These are phyloP conservation scores for Gallinago stenura DNA, from an alignment of 2,797 vertebrate species.

Conservation along the genomic window DNA sequence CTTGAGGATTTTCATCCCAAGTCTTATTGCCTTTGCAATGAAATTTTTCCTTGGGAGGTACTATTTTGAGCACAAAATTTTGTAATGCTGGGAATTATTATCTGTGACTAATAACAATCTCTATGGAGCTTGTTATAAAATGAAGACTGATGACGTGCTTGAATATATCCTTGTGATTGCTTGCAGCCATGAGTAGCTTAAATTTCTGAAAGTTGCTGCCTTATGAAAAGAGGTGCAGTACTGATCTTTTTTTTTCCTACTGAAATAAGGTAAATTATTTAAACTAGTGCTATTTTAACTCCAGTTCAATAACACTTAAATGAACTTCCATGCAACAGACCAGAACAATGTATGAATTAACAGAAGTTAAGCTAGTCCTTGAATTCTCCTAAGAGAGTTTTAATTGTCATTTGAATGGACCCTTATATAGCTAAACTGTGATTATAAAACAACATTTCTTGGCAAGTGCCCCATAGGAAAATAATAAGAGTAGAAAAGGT, in stretches of 20 bases:
- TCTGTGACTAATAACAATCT: constrained; percentile 51
- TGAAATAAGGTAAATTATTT: constrained; percentile 18
- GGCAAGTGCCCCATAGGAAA: not conserved
- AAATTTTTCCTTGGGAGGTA: constrained; percentile 20
- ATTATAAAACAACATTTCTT: not conserved
- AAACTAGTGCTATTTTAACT: not conserved
- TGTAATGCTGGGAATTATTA: constrained; percentile 43
- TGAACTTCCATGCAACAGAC: not conserved
- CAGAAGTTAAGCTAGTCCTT: not conserved
- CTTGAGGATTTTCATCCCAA: not conserved
- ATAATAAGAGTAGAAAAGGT: not conserved
- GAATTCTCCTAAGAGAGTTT: not conserved
- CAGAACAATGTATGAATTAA: not conserved
- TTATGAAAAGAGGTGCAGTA: not conserved
- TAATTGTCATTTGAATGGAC: not conserved
- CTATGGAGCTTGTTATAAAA: constrained; percentile 42
- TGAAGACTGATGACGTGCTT: not conserved
- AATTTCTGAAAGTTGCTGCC: constrained; percentile 9
- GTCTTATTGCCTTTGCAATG: not conserved
- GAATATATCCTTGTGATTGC: constrained; percentile 13
- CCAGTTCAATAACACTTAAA: not conserved
- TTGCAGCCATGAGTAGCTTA: not conserved
- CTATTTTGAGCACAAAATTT: constrained; percentile 32
- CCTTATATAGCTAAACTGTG: not conserved
- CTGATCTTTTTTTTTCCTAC: not conserved